These are phyloP conservation scores for Bombus soroeensis DNA, from an alignment of 1,140 invertebrate species.

Conservation along the genomic window DNA sequence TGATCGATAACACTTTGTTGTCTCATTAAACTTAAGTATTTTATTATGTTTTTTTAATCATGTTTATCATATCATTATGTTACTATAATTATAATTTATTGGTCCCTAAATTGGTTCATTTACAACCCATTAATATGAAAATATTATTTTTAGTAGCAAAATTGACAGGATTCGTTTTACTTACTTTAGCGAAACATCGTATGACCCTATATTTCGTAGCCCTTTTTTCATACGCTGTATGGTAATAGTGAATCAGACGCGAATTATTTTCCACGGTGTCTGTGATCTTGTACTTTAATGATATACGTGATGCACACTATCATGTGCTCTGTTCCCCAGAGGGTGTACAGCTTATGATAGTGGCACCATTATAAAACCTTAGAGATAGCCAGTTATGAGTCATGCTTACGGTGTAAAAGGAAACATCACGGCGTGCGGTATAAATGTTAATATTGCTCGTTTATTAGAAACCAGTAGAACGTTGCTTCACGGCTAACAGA, in stretches of 20 bases:
- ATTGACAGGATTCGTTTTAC: neutral
- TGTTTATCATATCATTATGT: neutral
- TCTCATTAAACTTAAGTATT: neutral
- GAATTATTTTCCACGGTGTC: slow-evolving; percentile 50
- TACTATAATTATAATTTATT: neutral
- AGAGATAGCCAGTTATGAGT: slow-evolving; percentile 57
- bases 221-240: neutral
- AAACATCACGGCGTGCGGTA: slow-evolving; percentile 13
- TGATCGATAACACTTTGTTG: no score
- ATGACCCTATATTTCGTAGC: neutral
- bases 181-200: neutral
- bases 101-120: neutral
- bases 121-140: neutral
- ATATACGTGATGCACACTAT: slow-evolving; percentile 15
- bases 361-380: slow-evolving; percentile 49
- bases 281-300: slow-evolving; percentile 49
- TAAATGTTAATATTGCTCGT: slow-evolving; percentile 67
- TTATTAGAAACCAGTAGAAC: slow-evolving; percentile 44
- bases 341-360: slow-evolving; percentile 54
- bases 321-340: neutral
- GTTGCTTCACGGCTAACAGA: neutral
- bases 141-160: neutral
- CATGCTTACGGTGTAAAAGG: slow-evolving; percentile 49
- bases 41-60: neutral
- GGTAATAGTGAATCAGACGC: neutral